These are phyloP conservation scores for Danio albolineatus DNA, from an alignment of 2,797 vertebrate species.

Conservation along the genomic window DNA sequence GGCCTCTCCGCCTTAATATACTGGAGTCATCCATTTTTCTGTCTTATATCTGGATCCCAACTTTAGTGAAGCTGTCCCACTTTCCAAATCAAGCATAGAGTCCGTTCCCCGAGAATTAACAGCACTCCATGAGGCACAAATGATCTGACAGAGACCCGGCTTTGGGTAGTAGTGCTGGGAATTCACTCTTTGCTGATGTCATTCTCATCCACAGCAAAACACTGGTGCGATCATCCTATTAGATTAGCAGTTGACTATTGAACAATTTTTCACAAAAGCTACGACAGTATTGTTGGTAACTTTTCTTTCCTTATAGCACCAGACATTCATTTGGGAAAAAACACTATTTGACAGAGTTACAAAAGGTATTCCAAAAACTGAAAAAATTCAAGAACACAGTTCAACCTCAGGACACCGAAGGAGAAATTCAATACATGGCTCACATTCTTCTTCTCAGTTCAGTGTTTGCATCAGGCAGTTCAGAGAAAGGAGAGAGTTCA, in stretches of 20 bases:
- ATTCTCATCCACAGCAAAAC: slow-evolving; percentile 4
- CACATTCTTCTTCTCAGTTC: slow-evolving; percentile 2
- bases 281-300: slow-evolving; percentile 1
- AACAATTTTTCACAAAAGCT: background rate
- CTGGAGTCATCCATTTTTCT: slow-evolving; percentile 86
- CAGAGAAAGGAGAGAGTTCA: slow-evolving; percentile 22
- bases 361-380: background rate
- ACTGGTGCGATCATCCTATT: slow-evolving; percentile 22
- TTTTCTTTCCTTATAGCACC: background rate
- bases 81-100: slow-evolving; percentile 10
- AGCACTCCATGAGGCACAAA: slow-evolving; percentile 41
- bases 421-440: slow-evolving; percentile 19
- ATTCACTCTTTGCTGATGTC: slow-evolving; percentile 26
- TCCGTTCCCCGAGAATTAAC: slow-evolving; percentile 7
- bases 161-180: background rate
- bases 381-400: background rate
- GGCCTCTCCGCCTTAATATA: slow-evolving; percentile 85
- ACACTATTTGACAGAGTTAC: background rate
- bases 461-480: slow-evolving; percentile 22
- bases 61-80: slow-evolving; percentile 23
- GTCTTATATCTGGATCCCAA: background rate
- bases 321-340: slow-evolving; percentile 6
- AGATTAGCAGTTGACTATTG: slow-evolving; percentile 25
- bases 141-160: slow-evolving; percentile 6
- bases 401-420: background rate